A percentile compares a stretch with the other conserved stretches of the same genome.
phyloP scores from a whole-genome alignment of 2,113 vertebrate species.

The Zosterops lateralis region DNA sequence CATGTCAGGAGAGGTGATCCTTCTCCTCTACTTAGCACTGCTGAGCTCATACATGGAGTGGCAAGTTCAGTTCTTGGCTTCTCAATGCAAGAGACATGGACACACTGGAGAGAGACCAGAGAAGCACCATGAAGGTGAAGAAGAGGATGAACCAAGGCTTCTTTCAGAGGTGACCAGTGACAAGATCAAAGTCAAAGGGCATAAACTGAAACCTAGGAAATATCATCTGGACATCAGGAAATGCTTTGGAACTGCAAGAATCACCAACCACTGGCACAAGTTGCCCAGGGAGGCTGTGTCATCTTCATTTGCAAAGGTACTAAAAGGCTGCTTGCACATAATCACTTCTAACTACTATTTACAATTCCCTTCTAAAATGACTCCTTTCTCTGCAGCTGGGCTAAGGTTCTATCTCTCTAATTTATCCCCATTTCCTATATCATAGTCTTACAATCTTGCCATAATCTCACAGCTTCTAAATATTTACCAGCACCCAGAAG shows the following conservation, averaged over 20 bases:
- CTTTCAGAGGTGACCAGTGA: not conserved
- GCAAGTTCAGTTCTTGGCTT: not conserved
- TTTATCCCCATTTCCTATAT: not conserved
- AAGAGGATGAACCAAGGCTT: not conserved
- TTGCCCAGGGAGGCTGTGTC: not conserved
- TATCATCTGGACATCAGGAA: not conserved
- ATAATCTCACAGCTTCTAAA: not conserved
- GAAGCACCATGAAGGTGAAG: not conserved
- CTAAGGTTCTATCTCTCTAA: not conserved
- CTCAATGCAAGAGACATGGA: not conserved
- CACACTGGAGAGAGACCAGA: not conserved
- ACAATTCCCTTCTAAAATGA: not conserved
- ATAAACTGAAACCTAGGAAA: not conserved
- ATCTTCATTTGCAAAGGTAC: not conserved
- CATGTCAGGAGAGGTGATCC: accelerated
- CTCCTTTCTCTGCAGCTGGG: not conserved
- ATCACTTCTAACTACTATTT: not conserved
- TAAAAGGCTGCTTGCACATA: not conserved
- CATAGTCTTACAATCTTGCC: not conserved
- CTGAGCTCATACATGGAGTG: not conserved
- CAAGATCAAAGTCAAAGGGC: not conserved
- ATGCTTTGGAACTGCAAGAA: not conserved
- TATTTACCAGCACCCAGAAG: not conserved
- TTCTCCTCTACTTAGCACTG: not conserved
- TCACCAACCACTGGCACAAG: not conserved